Evolutionary conservation across 2,888 invertebrate genomes (phyloP).

Genomic region (Cylindroiulus punctatus): DNA sequence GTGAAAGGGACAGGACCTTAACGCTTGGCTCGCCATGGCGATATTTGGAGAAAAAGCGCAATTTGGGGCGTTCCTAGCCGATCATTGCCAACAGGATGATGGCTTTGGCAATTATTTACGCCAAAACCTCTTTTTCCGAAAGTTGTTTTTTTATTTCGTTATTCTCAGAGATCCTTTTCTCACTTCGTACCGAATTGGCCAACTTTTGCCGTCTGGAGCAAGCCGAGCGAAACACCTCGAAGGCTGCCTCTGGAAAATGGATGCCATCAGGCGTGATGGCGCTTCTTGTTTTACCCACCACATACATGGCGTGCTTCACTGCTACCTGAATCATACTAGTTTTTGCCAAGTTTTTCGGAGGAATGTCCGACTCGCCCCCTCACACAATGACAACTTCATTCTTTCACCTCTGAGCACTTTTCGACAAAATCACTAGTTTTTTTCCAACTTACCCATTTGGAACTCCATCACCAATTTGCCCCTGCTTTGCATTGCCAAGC

Average conservation of each 20-base stretch:
- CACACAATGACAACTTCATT: conserved; percentile 26
- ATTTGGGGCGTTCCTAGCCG: conserved; percentile 22
- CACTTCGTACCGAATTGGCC: background rate
- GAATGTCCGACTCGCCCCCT: background rate
- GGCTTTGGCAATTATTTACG: conserved; percentile 53
- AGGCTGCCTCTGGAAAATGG: conserved; percentile 20
- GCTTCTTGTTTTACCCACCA: background rate
- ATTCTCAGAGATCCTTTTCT: conserved; percentile 27
- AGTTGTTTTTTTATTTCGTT: conserved; percentile 24
- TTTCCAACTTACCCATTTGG: conserved; percentile 67
- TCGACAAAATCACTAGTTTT: background rate
- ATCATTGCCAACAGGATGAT: conserved; percentile 7
- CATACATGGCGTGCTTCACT: background rate
- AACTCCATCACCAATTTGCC: conserved; percentile 74
- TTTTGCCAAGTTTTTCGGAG: background rate
- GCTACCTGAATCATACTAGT: background rate
- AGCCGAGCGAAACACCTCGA: conserved; percentile 17
- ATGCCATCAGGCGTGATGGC: background rate
- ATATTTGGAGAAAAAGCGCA: conserved; percentile 34
- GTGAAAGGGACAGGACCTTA: conserved; percentile 31
- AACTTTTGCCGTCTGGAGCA: background rate
- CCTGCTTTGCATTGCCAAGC: conserved; percentile 72
- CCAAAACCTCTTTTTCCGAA: conserved; percentile 50
- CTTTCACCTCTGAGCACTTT: background rate
- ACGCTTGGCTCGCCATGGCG: background rate